A percentile compares a stretch with the other conserved stretches of the same genome.
phyloP scores from a whole-genome alignment of 2,888 invertebrate species.

The Agrotis segetum region DNA sequence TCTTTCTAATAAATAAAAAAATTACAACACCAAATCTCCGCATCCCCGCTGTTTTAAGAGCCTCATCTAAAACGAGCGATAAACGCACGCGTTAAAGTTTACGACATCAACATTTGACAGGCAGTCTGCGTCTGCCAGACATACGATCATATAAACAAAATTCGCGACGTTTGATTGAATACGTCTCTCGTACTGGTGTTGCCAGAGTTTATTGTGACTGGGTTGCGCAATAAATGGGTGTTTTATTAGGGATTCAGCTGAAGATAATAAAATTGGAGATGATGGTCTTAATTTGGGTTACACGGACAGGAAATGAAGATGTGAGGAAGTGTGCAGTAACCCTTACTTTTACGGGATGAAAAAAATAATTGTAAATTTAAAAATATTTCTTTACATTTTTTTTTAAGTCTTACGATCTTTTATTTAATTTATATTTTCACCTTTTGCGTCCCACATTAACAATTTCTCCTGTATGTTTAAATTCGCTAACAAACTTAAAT shows the following conservation, averaged over 20 bases:
- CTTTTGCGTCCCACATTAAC: too few species aligned
- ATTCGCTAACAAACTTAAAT: too few species aligned
- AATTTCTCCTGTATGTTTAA: too few species aligned
- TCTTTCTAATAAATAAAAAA: background rate
- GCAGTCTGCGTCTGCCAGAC: slow-evolving; percentile 71
- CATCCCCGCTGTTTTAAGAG: slow-evolving; percentile 61
- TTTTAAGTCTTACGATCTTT: too few species aligned
- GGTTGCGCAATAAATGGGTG: slow-evolving; percentile 59
- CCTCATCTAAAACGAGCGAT: slow-evolving; percentile 71
- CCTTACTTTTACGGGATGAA: background rate
- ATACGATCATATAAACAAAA: slow-evolving; percentile 67
- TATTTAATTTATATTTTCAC: too few species aligned
- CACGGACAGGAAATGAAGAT: background rate
- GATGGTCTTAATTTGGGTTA: slow-evolving; percentile 30
- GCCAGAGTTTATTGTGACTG: slow-evolving; percentile 61
- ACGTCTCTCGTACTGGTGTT: slow-evolving; percentile 45
- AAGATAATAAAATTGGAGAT: slow-evolving; percentile 14
- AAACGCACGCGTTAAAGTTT: slow-evolving; percentile 81
- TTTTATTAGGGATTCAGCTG: slow-evolving; percentile 45
- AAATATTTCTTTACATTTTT: too few species aligned
- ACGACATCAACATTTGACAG: slow-evolving; percentile 80
- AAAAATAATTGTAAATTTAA: background rate
- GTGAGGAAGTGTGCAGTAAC: background rate
- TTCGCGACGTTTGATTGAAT: slow-evolving; percentile 69
- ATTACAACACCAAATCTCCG: background rate